Evolutionary conservation across 2,113 vertebrate species (phyloP).

Genomic region (Eubucco bourcierii): DNA sequence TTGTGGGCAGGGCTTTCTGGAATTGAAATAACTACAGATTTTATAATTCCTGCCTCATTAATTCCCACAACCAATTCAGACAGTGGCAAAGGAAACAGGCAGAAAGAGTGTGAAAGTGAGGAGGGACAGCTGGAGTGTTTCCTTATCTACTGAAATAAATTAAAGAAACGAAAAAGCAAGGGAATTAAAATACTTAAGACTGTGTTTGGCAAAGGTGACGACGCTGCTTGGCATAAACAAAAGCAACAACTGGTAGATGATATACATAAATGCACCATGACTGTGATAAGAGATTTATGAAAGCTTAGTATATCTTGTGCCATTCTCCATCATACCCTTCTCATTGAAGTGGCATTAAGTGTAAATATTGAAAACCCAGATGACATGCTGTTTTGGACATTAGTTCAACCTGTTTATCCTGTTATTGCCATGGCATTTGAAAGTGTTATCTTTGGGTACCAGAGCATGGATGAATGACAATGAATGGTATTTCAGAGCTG

Average conservation of each 20-base stretch:
- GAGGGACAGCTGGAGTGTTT: not conserved
- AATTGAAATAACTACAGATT: no score
- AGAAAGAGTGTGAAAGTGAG: not conserved
- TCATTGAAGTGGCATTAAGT: constrained; percentile 23
- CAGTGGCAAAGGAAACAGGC: not conserved
- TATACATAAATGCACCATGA: not conserved
- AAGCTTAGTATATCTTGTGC: not conserved
- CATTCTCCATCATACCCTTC: not conserved
- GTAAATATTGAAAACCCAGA: constrained; percentile 41
- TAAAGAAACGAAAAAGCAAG: not conserved
- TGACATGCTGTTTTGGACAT: constrained; percentile 42
- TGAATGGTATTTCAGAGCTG: constrained; percentile 45
- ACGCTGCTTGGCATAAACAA: not conserved
- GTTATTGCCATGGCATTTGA: constrained; percentile 47
- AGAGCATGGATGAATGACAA: constrained; percentile 35
- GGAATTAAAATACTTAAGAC: not conserved
- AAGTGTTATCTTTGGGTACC: constrained; percentile 48
- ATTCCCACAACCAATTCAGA: no score
- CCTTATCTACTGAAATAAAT: not conserved
- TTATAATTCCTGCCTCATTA: no score
- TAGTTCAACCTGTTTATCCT: constrained; percentile 59
- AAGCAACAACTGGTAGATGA: not conserved
- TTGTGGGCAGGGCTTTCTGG: no score
- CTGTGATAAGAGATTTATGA: not conserved
- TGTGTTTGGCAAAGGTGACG: not conserved